A percentile compares a stretch with the other conserved stretches of the same genome.
phyloP scores from a whole-genome alignment of 2,113 vertebrate genomes.

The Eleginops maclovinus region DNA sequence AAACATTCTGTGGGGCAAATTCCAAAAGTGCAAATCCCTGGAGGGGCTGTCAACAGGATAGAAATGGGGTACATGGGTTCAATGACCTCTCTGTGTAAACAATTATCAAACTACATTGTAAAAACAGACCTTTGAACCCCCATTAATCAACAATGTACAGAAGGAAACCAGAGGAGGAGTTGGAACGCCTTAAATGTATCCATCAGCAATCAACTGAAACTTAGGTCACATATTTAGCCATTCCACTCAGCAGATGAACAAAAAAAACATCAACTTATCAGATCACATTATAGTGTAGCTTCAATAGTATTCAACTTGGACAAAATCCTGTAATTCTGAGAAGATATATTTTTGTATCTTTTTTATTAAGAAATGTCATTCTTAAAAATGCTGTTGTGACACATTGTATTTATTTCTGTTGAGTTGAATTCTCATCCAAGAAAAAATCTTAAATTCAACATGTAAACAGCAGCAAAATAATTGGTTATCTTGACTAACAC shows the following conservation, averaged over 20 bases:
- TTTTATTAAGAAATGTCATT: background rate
- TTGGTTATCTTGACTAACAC: background rate
- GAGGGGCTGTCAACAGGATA: background rate
- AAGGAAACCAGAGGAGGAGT: background rate
- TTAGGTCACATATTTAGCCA: background rate
- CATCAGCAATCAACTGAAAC: background rate
- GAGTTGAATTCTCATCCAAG: background rate
- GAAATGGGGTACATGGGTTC: background rate
- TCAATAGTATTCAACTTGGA: background rate
- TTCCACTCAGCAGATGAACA: background rate
- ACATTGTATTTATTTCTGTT: no score
- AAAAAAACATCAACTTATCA: no score
- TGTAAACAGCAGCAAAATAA: background rate
- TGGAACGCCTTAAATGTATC: background rate
- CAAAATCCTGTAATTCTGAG: background rate
- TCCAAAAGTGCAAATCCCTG: slow-evolving; percentile 4
- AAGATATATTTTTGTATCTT: background rate
- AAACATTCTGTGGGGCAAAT: background rate
- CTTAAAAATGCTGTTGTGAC: background rate
- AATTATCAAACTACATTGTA: slow-evolving; percentile 2
- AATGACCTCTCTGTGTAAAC: background rate
- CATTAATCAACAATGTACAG: background rate
- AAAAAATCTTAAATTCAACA: background rate
- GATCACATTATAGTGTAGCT: no score
- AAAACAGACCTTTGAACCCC: slow-evolving; percentile 31